phyloP scores from a whole-genome alignment of 2,113 vertebrate genomes.

The Oreamnos americanus region DNA sequence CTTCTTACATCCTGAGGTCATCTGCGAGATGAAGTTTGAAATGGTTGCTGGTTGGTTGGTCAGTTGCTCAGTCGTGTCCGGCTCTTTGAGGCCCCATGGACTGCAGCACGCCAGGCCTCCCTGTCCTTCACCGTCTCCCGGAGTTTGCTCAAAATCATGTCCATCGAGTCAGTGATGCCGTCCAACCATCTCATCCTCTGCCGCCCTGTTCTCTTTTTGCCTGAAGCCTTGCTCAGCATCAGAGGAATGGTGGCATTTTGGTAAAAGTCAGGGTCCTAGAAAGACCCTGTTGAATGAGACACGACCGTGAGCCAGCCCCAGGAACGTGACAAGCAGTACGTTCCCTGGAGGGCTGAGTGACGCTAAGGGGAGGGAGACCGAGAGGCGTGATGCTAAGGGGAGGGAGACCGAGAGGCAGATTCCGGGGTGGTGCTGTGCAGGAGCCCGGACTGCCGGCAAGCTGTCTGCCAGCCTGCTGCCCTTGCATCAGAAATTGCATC shows the following conservation, averaged over 20 bases:
- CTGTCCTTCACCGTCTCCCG: neutral
- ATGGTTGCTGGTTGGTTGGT: neutral
- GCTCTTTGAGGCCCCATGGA: neutral
- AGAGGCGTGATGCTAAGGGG: neutral
- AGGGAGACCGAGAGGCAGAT: neutral
- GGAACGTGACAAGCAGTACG: conserved; percentile 12
- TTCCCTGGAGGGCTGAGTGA: conserved; percentile 10
- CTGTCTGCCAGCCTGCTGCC: neutral
- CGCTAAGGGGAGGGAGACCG: conserved; percentile 22
- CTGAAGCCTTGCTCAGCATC: neutral
- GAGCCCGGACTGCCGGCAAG: neutral
- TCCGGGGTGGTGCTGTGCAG: neutral
- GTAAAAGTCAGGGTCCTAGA: conserved; percentile 24
- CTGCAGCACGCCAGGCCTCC: neutral
- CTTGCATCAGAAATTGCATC: neutral
- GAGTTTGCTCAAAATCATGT: neutral
- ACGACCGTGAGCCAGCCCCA: neutral
- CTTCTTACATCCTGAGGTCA: neutral
- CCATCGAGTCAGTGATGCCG: rapidly evolving
- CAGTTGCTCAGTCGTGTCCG: rapidly evolving
- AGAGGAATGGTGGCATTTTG: neutral
- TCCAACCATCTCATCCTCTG: neutral
- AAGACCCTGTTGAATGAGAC: conserved; percentile 24
- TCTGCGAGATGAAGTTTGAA: neutral
- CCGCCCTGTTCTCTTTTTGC: neutral